phyloP scores from a whole-genome alignment of 2,888 invertebrate genomes.

The Maniola hyperantus region DNA sequence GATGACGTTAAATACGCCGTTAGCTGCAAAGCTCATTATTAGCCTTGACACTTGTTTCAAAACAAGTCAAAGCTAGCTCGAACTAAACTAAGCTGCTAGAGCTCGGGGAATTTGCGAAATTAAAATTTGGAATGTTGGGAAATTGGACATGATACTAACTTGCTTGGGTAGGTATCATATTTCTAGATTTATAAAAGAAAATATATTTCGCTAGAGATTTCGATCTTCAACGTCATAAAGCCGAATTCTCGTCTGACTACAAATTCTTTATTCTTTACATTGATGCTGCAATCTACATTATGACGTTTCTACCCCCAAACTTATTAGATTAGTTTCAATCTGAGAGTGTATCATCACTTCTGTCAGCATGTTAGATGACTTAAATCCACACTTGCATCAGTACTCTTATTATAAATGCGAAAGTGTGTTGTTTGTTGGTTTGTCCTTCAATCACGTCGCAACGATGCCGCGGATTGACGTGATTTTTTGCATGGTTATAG shows the following conservation, averaged over 20 bases:
- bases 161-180: slow-evolving; percentile 32
- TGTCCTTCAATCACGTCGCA: too few species aligned
- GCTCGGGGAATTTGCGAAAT: slow-evolving; percentile 42
- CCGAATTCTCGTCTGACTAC: background rate
- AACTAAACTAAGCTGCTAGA: background rate
- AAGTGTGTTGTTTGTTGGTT: too few species aligned
- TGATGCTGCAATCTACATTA: too few species aligned
- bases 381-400: too few species aligned
- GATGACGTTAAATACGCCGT: slow-evolving; percentile 4
- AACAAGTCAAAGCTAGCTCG: slow-evolving; percentile 41
- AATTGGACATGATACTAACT: slow-evolving; percentile 42
- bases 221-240: background rate
- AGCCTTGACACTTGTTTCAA: slow-evolving; percentile 41
- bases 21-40: slow-evolving; percentile 36
- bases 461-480: too few species aligned
- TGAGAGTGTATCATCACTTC: background rate
- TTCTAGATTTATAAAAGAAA: background rate
- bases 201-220: background rate
- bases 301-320: background rate
- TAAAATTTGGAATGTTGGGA: slow-evolving; percentile 44
- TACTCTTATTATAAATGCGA: too few species aligned
- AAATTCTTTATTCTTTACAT: too few species aligned
- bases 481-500: too few species aligned
- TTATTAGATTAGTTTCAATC: too few species aligned
- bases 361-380: background rate